A percentile compares a stretch with the other conserved stretches of the same genome.
Evolutionary conservation across 1,140 invertebrate species (phyloP).

Genomic region (Ceratitis capitata): DNA sequence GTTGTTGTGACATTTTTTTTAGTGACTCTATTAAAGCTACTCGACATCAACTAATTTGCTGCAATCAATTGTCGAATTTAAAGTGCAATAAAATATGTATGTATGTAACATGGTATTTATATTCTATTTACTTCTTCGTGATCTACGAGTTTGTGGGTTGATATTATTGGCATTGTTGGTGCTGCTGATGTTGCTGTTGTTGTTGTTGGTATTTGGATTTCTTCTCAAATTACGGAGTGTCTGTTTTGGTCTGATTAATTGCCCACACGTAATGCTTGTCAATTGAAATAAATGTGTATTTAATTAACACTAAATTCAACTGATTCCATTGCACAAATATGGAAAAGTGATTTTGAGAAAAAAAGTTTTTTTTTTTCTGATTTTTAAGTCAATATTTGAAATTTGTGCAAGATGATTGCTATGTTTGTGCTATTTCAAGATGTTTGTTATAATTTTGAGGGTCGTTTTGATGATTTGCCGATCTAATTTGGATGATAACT

Average conservation of each 20-base stretch:
- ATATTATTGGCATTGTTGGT: no score
- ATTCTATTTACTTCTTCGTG: neutral
- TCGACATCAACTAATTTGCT: slow-evolving; percentile 24
- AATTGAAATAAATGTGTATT: slow-evolving; percentile 36
- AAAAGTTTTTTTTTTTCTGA: neutral
- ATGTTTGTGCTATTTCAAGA: no score
- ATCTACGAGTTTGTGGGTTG: neutral
- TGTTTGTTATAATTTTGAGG: no score
- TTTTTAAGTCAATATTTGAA: neutral
- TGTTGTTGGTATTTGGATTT: neutral
- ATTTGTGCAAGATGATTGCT: no score
- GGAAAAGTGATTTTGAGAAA: neutral
- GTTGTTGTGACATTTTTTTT: neutral
- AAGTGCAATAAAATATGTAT: slow-evolving; percentile 19
- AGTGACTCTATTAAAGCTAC: slow-evolving; percentile 34
- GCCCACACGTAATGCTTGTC: slow-evolving; percentile 21
- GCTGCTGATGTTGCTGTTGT: neutral
- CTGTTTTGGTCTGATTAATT: slow-evolving; percentile 30
- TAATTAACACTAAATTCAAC: slow-evolving; percentile 34
- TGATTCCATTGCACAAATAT: slow-evolving; percentile 24
- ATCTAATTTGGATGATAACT: no score
- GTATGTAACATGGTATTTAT: neutral
- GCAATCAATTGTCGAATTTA: slow-evolving; percentile 32
- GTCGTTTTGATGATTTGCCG: no score
- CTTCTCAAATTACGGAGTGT: neutral